phyloP scores from a whole-genome alignment of 2,113 vertebrate species.

The Lepus europaeus region DNA sequence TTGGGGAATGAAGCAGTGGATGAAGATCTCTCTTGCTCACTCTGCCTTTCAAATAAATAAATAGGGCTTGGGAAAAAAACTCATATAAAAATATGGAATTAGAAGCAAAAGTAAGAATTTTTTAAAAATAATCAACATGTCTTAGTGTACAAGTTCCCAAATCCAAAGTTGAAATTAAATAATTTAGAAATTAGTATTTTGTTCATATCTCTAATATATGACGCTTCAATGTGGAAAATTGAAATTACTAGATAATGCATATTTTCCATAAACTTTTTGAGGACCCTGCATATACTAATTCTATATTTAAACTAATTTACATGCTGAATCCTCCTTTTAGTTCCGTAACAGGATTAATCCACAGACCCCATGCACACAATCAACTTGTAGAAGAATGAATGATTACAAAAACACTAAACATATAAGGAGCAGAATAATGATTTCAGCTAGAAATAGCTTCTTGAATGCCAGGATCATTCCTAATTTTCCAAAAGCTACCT shows the following conservation, averaged over 20 bases:
- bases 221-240: no score
- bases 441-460: slow-evolving; percentile 39
- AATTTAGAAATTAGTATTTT: not conserved
- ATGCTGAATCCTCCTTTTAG: not conserved
- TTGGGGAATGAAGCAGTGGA: no score
- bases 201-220: not conserved
- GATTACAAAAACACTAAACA: not conserved
- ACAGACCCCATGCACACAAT: not conserved
- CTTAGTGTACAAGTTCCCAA: not conserved
- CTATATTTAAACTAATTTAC: not conserved
- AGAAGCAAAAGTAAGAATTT: not conserved
- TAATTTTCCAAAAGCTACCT: slow-evolving; percentile 30
- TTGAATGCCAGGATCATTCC: slow-evolving; percentile 15
- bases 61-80: not conserved
- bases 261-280: no score
- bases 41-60: no score
- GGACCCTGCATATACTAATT: not conserved
- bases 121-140: not conserved
- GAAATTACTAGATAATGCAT: no score
- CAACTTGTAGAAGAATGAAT: not conserved
- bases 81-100: slow-evolving; percentile 3
- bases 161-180: slow-evolving; percentile 45
- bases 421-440: not conserved
- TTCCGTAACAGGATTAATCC: not conserved
- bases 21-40: no score